Evolutionary conservation across 1,140 invertebrate species (phyloP).

Genomic region (Chlorops oryzae): DNA sequence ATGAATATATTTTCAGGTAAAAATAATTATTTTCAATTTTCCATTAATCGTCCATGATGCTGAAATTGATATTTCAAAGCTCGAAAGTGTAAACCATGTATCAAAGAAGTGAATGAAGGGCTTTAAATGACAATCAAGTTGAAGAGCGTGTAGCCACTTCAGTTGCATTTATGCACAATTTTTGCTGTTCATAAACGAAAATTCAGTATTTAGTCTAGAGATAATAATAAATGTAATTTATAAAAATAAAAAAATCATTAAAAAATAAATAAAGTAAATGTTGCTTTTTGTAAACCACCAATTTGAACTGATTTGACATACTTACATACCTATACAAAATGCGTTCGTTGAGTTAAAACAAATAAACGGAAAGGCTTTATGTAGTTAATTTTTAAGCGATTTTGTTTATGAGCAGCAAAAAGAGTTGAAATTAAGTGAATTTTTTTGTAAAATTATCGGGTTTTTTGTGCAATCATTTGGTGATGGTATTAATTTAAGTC

Average conservation of each 20-base stretch:
- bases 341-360: no score
- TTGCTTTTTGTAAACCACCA: no score
- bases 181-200: constrained; percentile 28
- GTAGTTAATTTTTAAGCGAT: background rate
- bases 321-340: constrained; percentile 1
- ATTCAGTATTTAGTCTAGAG: constrained; percentile 8
- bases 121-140: no score
- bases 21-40: constrained; percentile 5
- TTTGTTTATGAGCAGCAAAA: constrained; percentile 27
- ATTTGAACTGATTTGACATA: constrained; percentile 20
- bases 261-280: background rate
- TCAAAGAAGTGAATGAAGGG: no score
- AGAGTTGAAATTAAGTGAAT: background rate
- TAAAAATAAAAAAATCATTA: background rate
- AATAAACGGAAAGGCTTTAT: constrained; percentile 4
- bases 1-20: constrained; percentile 15
- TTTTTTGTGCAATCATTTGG: constrained; percentile 48
- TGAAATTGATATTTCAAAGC: no score
- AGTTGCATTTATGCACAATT: no score
- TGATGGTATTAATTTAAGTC: no score
- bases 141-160: no score
- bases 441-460: constrained; percentile 34
- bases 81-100: no score
- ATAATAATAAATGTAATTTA: background rate
- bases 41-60: background rate